Base-by-base conservation (phyloP, 2,888 invertebrate species). In the Acleris laterana region DNA sequence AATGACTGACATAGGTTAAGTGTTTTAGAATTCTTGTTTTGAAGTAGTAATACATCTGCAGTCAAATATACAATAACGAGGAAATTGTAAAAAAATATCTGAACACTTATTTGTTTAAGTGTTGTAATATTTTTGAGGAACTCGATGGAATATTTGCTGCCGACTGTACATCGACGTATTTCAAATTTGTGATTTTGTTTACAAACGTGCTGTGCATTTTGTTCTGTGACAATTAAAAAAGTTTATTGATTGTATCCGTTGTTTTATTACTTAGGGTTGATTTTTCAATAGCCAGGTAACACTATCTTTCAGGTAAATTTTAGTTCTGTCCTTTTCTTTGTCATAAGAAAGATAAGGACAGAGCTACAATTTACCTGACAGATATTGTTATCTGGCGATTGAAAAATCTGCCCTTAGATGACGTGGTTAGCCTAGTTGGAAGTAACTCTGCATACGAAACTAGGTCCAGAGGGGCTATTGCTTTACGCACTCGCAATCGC, bases 131-230 rank as follows among this genome's bases (percentile, higher is more conserved):
- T 13, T 13, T 38, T 38, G 13, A 13, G 13, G 9, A 38, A 13
- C 13, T 38, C 38, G 38, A 38, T 32, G 32, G 32, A 32, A 9
- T 38, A 38, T 38, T 38, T 38, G 13, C 16, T 46, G 46, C 6
- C 16, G 46, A 46, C 46, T 46, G 53, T 19, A 38, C 53, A 38
- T 55, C 52, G 32, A 13, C 32, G 38, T 66, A 51, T 77, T 78
- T 76, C 69, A 76, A 78, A 68, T 70, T 75, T 76, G 77, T 76
- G 76, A 79, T 77, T 77, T 57, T 78, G 72, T 75, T 72, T 72
- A 64, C 68, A 68, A 74, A 68, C 66, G 76, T 78, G 77, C 75
- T 76, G 77, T 81, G 77, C 75, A 76, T 75, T 75, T 76, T 73
- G 76, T 75, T 77, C 74, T 78, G 76, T 77, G 72, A 76, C 71